Conservation (phyloP, 1,140 invertebrate genomes). For the Galleria mellonella region DNA sequence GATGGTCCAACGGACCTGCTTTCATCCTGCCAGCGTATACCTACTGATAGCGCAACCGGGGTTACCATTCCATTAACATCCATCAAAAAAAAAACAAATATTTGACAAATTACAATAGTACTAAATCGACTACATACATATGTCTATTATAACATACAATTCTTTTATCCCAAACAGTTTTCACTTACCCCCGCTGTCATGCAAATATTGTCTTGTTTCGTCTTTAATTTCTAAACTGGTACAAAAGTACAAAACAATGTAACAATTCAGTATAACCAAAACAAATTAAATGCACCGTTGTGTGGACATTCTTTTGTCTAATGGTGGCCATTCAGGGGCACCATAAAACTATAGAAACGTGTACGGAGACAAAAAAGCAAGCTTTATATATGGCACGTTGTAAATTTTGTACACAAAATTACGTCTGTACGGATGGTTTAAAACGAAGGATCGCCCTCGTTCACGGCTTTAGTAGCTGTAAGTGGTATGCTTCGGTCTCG, state of each 20-base stretch:
- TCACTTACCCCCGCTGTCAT: conserved; percentile 28
- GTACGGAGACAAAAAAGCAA: conserved; percentile 3
- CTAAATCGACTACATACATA: no score
- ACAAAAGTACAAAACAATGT: conserved; percentile 48
- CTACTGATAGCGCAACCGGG: no score
- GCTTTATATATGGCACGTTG: conserved; percentile 41
- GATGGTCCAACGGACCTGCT: no score
- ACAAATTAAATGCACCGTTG: conserved; percentile 56
- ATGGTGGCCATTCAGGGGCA: conserved; percentile 50
- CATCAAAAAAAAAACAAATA: no score
- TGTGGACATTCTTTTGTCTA: conserved; percentile 31
- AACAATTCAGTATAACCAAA: conserved; percentile 54
- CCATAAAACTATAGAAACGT: conserved; percentile 32
- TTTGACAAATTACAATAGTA: no score
- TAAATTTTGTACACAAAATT: conserved; percentile 29
- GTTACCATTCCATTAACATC: no score
- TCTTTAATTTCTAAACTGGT: conserved; percentile 2
- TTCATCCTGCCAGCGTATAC: no score
- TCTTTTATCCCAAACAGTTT: no score
- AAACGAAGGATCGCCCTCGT: no score
- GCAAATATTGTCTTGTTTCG: conserved; percentile 18
- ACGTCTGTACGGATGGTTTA: no score
- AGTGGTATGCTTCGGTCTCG: conserved; percentile 4
- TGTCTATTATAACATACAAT: no score
- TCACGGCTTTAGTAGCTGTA: not conserved